These are phyloP conservation scores for Allygus modestus DNA, from an alignment of 2,888 invertebrate species.

Conservation along the genomic window DNA sequence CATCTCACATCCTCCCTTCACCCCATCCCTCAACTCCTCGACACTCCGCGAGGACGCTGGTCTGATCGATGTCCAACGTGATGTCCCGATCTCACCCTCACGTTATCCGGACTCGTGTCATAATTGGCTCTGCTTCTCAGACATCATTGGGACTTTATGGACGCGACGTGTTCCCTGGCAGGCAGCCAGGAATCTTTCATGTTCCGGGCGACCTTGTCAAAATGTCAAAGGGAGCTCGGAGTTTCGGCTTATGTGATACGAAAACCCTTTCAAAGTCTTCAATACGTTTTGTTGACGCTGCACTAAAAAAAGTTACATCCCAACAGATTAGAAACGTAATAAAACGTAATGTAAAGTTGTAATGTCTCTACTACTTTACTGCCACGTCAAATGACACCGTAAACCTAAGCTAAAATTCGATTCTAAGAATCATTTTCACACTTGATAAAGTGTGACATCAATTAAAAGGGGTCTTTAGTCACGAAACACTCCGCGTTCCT, in stretches of 20 bases:
- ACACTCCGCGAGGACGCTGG: neutral
- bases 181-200: conserved; percentile 7
- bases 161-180: conserved; percentile 8
- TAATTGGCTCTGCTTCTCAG: neutral
- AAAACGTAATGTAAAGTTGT: no score
- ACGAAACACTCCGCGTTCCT: no score
- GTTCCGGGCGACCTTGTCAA: conserved; percentile 26
- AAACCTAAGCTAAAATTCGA: no score
- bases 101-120: no score
- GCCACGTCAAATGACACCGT: no score
- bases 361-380: no score
- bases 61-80: neutral
- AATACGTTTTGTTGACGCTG: no score
- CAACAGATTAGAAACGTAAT: no score
- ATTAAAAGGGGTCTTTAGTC: no score
- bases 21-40: neutral
- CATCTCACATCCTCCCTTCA: neutral
- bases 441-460: no score
- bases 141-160: neutral
- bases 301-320: no score
- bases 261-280: neutral
- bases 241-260: neutral
- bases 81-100: neutral
- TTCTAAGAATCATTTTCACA: no score
- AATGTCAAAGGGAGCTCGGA: conserved; percentile 7